A percentile compares a stretch with the other conserved stretches of the same genome.
phyloP scores from a whole-genome alignment of 2,797 vertebrate genomes.

The Dicrostonyx torquatus region DNA sequence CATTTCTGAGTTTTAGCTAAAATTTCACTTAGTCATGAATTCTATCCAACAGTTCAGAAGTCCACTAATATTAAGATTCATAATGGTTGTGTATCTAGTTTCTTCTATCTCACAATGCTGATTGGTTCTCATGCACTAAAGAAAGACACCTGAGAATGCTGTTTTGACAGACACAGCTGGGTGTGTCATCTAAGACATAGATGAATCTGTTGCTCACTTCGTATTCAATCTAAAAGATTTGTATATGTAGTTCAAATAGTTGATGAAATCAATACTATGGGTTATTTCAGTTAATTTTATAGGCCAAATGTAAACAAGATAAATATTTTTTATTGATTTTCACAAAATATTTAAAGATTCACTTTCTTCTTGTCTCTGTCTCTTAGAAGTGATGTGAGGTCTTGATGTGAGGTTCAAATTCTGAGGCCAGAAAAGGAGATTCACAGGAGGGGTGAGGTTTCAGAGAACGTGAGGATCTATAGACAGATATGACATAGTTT shows the following conservation, averaged over 20 bases:
- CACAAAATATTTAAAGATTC: not conserved
- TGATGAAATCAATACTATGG: not conserved
- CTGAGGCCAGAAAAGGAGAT: not conserved
- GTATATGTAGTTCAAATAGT: conserved; percentile 1
- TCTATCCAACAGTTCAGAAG: conserved; percentile 10
- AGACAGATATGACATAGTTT: not conserved
- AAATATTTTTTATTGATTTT: conserved; percentile 43
- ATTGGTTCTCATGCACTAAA: not conserved
- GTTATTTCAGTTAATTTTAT: conserved; percentile 30
- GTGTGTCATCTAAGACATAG: not conserved
- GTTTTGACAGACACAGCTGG: not conserved
- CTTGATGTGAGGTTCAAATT: not conserved
- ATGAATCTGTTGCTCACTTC: not conserved
- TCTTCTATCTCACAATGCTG: not conserved
- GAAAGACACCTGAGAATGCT: not conserved
- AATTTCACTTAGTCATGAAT: not conserved
- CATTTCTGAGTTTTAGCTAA: conserved; percentile 34
- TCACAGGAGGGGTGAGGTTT: not conserved
- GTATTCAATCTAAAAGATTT: not conserved
- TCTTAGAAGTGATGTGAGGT: not conserved
- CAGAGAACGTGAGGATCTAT: not conserved
- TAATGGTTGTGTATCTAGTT: not conserved
- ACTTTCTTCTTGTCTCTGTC: not conserved
- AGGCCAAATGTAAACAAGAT: not conserved
- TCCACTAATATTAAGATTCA: not conserved